phyloP scores from a whole-genome alignment of 2,113 vertebrate species.

The Heterotilapia buettikoferi region DNA sequence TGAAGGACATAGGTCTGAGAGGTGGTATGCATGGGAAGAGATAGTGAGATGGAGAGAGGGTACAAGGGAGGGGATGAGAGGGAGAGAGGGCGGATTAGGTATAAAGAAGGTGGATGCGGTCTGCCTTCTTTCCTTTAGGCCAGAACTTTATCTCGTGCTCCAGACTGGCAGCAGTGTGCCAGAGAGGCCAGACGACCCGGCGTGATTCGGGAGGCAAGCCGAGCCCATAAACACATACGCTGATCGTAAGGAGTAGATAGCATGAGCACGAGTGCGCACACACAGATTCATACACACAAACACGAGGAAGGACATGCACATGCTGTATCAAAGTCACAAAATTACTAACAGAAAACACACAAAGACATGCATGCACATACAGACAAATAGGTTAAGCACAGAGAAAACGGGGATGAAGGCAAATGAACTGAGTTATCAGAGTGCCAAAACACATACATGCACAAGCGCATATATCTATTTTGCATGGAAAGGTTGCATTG shows the following conservation, averaged over 20 bases:
- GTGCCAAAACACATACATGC: not conserved
- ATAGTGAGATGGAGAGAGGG: slow-evolving; percentile 35
- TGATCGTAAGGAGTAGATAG: slow-evolving; percentile 31
- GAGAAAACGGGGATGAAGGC: not conserved
- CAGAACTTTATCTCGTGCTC: slow-evolving; percentile 55
- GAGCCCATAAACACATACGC: not conserved
- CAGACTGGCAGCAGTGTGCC: slow-evolving; percentile 40
- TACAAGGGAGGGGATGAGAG: slow-evolving; percentile 26
- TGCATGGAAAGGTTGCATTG: not conserved
- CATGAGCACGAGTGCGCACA: not conserved
- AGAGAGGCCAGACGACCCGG: not conserved
- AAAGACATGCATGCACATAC: not conserved
- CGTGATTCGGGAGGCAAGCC: not conserved
- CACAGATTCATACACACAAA: not conserved
- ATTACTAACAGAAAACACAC: not conserved
- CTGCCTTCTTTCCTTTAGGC: slow-evolving; percentile 33
- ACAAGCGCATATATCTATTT: not conserved
- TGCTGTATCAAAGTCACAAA: not conserved
- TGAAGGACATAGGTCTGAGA: slow-evolving; percentile 35
- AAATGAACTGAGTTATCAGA: not conserved
- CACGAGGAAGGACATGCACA: not conserved
- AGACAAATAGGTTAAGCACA: not conserved
- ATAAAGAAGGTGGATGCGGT: slow-evolving; percentile 33
- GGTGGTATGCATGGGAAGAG: slow-evolving; percentile 10
- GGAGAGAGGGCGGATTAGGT: slow-evolving; percentile 29